Base-by-base conservation (phyloP, 2,888 invertebrate species). In the Brenthis daphne region DNA sequence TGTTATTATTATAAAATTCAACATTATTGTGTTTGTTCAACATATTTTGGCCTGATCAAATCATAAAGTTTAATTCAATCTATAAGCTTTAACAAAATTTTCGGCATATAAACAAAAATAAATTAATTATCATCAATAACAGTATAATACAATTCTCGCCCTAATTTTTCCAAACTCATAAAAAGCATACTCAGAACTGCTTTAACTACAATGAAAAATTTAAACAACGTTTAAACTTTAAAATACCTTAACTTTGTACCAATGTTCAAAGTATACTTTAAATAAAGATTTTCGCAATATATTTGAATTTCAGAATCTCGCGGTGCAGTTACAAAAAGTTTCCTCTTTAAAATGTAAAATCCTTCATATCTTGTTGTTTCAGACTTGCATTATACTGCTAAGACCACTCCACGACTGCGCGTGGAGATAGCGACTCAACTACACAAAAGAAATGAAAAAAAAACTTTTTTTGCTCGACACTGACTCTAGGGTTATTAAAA, bases 311-410 rank as follows among this genome's bases (percentile, higher is more conserved):
- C 70, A 67, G 70, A 74, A 73, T 71, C 64, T 60, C 24, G 60
- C 13, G 64, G 67, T 63, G 51, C 67, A 64, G 67, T 61, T 24
- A 53, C 56, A 60, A 70, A 70, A 70, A 67, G 68, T 68, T 65
- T 56, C 51, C 61, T 63, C 57, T 71, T 71, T 68, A 65, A 68
- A 71, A 71, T 68, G 53, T 65, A 65, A 71, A 67, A 71, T 68
- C 65, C 68, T 58, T 71, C 71, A 68, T 71, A 68, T 65, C 71
- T 68, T 71, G 68, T 71, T 71, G 71, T 71, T 71, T 68, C 71
- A 71, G 63, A 64, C 68, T 55, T 71, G 71, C 68, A 65, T 71
- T 71, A 71, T 65, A 63, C 67, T 63, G 63, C 68, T 68, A 71
- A 71, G 68, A 65, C 68, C 61, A 68, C 71, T 71, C 63, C 63